Evolutionary conservation across 2,888 invertebrate genomes (phyloP).

Genomic region (Fabriciana adippe): DNA sequence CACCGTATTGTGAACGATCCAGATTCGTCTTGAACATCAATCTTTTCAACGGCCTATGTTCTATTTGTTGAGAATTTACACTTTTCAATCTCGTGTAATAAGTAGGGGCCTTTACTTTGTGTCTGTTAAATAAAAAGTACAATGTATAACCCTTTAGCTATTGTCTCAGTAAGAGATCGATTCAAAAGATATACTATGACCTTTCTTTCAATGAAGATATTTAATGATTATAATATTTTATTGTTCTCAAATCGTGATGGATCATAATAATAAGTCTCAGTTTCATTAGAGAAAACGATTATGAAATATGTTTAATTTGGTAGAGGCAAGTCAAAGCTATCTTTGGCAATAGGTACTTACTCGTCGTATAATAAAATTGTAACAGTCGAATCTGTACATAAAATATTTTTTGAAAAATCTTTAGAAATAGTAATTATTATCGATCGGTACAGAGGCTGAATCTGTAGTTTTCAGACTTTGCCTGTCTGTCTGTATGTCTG

Average conservation of each 20-base stretch:
- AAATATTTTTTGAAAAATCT: too few species aligned
- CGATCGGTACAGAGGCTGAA: too few species aligned
- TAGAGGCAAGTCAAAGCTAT: too few species aligned
- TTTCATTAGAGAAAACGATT: neutral
- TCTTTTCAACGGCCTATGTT: slow-evolving; percentile 59
- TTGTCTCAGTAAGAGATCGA: slow-evolving; percentile 34
- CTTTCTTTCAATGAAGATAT: slow-evolving; percentile 28
- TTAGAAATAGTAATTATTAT: too few species aligned
- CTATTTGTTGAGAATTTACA: slow-evolving; percentile 57
- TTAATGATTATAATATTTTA: slow-evolving; percentile 21
- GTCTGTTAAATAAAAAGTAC: slow-evolving; percentile 33
- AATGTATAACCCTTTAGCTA: slow-evolving; percentile 34
- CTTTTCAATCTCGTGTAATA: slow-evolving; percentile 40
- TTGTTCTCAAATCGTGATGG: slow-evolving; percentile 26
- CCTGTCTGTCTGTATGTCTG: too few species aligned
- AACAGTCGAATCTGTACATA: too few species aligned
- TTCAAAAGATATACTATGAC: slow-evolving; percentile 30
- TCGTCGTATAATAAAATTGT: too few species aligned
- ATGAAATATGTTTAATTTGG: neutral
- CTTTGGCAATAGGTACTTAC: too few species aligned
- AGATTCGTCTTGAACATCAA: slow-evolving; percentile 65
- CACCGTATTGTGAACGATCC: slow-evolving; percentile 63
- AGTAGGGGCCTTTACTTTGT: slow-evolving; percentile 35
- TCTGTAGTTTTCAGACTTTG: too few species aligned
- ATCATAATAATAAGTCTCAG: slow-evolving; percentile 5